Conservation (phyloP, 2,888 invertebrate genomes). For the Isoperla grammatica region DNA sequence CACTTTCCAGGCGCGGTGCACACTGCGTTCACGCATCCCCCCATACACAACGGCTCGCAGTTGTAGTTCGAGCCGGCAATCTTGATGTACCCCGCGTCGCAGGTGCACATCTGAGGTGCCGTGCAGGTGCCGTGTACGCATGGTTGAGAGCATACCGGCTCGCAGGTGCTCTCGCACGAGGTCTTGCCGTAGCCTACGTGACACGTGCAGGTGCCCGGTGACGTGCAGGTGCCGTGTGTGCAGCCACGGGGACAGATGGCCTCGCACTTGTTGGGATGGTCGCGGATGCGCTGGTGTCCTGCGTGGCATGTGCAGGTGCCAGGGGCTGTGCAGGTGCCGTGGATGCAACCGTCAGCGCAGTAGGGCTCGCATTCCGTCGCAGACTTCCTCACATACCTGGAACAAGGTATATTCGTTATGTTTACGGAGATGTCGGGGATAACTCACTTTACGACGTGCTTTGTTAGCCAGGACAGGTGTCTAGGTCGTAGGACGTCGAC, state of each 20-base stretch:
- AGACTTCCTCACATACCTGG: too few relatives aligned
- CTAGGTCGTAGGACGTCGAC: too few relatives aligned
- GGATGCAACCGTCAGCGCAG: constrained; percentile 18
- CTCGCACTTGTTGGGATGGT: constrained; percentile 3
- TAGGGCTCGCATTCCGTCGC: constrained; percentile 16
- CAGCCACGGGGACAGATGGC: background rate
- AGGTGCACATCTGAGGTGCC: constrained; percentile 32
- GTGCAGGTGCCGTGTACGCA: constrained; percentile 21
- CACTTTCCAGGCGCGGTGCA: constrained; percentile 23
- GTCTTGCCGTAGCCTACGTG: background rate
- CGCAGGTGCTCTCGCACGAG: background rate
- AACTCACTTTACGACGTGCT: too few relatives aligned
- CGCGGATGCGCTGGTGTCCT: constrained; percentile 26
- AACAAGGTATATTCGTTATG: too few relatives aligned
- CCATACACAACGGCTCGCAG: constrained; percentile 6
- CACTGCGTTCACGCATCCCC: background rate
- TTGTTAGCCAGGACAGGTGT: too few relatives aligned
- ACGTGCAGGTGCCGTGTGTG: constrained; percentile 16
- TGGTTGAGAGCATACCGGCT: constrained; percentile 12
- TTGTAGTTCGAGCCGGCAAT: constrained; percentile 15
- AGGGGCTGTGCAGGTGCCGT: constrained; percentile 25
- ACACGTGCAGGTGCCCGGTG: constrained; percentile 18
- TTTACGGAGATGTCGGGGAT: too few relatives aligned
- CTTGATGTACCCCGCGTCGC: constrained; percentile 28
- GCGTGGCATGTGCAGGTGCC: constrained; percentile 26